Base-by-base conservation (phyloP, 2,113 vertebrate genomes). In the Pygoscelis antarcticus region DNA sequence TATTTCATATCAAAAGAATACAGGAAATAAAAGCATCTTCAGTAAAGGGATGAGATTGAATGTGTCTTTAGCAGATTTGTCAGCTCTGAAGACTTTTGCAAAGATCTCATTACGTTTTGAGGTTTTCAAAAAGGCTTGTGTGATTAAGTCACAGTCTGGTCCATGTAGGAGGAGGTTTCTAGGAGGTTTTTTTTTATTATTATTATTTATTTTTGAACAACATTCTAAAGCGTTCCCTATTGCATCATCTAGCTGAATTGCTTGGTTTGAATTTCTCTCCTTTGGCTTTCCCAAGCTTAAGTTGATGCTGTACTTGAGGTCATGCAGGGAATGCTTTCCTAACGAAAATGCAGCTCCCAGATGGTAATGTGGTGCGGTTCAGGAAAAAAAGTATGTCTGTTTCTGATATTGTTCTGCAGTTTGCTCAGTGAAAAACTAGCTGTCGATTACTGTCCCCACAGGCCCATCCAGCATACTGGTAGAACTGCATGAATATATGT, bases 251-350 rank as follows among this genome's bases (percentile, higher is more conserved):
- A 72, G 30, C 34, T 85, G 54, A 79, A 75, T 42, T 69, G 7
- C 89, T 95, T 72, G 27, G 40, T 96, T 87, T 85, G 36, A 78
- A 8, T 92, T 91, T 91, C 93, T 47, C 36, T 89, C 36, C 21
- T 79, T 72, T 72, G 83, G 40, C 52, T 89, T 25, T 20, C 52
- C 20, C 51, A 90, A 22, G 36, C 44, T 87, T 13, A 79, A 89
- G 32, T 4, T 72, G 70, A 72, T 49, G 27, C 30, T 89, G 32
- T 46, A 26, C n/a, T 90, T 75, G 83, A 90, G 74, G 61, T 95
- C 64, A 22, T 10, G 27, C 62, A 57, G 75, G 40, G 89, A 90
- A 72, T 85, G 42, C 57, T 88, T 96, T 86, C 52, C 78, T 61
- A 84, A 46, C 3, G 2, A 93, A 78, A 92, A 51, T 5, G 5